phyloP scores from a whole-genome alignment of 2,113 vertebrate genomes.

The Erpornis zantholeuca region DNA sequence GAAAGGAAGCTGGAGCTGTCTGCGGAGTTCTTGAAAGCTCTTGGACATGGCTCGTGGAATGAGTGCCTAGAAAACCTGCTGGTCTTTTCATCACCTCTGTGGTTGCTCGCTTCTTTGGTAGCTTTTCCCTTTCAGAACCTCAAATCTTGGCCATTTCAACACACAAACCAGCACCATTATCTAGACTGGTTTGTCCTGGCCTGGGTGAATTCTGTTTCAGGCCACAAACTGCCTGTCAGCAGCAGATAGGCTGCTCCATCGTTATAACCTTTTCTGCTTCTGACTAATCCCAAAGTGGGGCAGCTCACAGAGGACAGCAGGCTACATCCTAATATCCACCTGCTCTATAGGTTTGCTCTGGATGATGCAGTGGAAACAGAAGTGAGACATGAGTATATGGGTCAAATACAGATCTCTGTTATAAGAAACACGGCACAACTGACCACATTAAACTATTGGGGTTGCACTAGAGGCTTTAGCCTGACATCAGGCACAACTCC shows the following conservation, averaged over 20 bases:
- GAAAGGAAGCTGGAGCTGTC: not conserved
- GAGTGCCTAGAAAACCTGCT: conserved; percentile 12
- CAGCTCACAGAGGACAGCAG: not conserved
- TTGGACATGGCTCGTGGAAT: not conserved
- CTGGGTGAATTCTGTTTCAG: not conserved
- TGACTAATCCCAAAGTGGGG: not conserved
- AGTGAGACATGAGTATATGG: not conserved
- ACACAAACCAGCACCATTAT: not conserved
- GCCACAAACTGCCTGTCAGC: not conserved
- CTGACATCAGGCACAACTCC: not conserved
- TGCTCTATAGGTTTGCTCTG: not conserved
- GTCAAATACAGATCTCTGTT: not conserved
- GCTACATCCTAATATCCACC: not conserved
- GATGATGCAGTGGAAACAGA: not conserved
- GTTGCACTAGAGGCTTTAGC: not conserved
- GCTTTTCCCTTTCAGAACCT: not conserved
- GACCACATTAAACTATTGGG: not conserved
- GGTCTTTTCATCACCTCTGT: conserved; percentile 21
- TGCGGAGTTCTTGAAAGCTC: not conserved
- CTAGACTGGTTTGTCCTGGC: not conserved
- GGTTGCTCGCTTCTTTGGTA: not conserved
- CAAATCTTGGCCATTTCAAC: not conserved
- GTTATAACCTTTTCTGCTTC: not conserved
- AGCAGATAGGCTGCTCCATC: not conserved
- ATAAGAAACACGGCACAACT: not conserved